phyloP scores from a whole-genome alignment of 2,888 invertebrate genomes.

The Prostheceraeus crozeri region DNA sequence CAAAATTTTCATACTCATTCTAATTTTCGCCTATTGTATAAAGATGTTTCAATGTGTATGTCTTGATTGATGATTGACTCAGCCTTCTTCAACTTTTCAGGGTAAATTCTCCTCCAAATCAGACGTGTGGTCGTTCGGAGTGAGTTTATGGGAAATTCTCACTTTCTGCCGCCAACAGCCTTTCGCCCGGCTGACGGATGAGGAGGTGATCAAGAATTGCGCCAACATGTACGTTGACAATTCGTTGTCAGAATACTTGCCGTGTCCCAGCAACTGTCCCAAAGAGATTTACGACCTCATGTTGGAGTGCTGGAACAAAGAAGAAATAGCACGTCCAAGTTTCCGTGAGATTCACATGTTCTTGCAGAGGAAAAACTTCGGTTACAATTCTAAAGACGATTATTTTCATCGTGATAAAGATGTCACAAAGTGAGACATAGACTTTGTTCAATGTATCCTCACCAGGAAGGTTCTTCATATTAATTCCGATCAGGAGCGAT shows the following conservation, averaged over 20 bases:
- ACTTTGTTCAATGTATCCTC: too few species aligned
- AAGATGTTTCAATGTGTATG: too few species aligned
- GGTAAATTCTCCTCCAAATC: constrained; percentile 76
- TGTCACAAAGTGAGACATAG: too few species aligned
- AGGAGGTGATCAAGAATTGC: constrained; percentile 72
- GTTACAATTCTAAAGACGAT: constrained; percentile 56
- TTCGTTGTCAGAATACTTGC: constrained; percentile 57
- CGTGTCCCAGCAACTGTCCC: constrained; percentile 70
- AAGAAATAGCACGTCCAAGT: constrained; percentile 70
- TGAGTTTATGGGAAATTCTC: constrained; percentile 77
- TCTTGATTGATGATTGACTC: too few species aligned
- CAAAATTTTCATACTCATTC: too few species aligned
- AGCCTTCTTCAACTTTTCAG: too few species aligned
- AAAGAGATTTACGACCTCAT: constrained; percentile 81
- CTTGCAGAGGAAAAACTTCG: constrained; percentile 61
- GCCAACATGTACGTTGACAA: constrained; percentile 62
- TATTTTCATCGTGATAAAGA: too few species aligned
- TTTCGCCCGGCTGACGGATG: constrained; percentile 68
- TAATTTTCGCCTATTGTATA: too few species aligned
- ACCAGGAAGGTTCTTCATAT: too few species aligned
- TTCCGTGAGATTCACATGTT: constrained; percentile 81
- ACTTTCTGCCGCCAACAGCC: constrained; percentile 70
- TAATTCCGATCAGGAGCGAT: too few species aligned
- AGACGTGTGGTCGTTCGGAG: constrained; percentile 83
- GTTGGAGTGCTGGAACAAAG: constrained; percentile 81